Percentiles rank a stretch among this genome's conserved stretches.
Conservation (phyloP, 2,888 invertebrate species). For the Netelia inedita region DNA sequence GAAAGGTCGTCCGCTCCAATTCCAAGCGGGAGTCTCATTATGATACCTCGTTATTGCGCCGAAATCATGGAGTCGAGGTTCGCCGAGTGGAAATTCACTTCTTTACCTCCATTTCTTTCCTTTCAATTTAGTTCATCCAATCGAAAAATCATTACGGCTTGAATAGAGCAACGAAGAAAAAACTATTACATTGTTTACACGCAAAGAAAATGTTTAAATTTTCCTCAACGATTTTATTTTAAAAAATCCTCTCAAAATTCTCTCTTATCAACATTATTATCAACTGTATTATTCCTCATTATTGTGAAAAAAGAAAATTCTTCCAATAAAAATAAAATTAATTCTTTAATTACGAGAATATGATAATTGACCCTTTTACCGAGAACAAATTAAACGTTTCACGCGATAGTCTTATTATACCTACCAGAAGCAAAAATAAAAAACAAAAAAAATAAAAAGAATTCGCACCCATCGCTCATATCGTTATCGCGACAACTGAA, state of each 20-base stretch:
- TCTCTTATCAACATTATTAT: too few species aligned
- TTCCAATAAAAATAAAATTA: too few species aligned
- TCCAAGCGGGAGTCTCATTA: constrained; percentile 20
- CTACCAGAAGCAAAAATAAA: too few species aligned
- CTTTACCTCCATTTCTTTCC: not conserved
- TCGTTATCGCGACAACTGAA: not conserved
- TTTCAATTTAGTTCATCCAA: not conserved
- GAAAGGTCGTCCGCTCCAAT: constrained; percentile 24
- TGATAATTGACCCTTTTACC: too few species aligned
- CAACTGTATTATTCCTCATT: too few species aligned
- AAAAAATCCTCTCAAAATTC: too few species aligned
- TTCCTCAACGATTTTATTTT: too few species aligned
- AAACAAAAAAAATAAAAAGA: not conserved
- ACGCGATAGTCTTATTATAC: too few species aligned
- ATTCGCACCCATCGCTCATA: not conserved
- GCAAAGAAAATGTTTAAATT: too few species aligned
- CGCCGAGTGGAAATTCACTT: constrained; percentile 7
- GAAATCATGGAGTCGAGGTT: not conserved
- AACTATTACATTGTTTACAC: not conserved
- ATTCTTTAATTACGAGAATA: too few species aligned
- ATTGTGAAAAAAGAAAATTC: too few species aligned
- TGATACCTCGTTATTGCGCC: constrained; percentile 27
- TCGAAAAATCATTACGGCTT: not conserved
- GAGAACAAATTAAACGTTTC: too few species aligned
- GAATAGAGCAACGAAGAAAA: not conserved